These are phyloP conservation scores for Trachelus iudaicus DNA, from an alignment of 2,888 invertebrate species.

Conservation along the genomic window DNA sequence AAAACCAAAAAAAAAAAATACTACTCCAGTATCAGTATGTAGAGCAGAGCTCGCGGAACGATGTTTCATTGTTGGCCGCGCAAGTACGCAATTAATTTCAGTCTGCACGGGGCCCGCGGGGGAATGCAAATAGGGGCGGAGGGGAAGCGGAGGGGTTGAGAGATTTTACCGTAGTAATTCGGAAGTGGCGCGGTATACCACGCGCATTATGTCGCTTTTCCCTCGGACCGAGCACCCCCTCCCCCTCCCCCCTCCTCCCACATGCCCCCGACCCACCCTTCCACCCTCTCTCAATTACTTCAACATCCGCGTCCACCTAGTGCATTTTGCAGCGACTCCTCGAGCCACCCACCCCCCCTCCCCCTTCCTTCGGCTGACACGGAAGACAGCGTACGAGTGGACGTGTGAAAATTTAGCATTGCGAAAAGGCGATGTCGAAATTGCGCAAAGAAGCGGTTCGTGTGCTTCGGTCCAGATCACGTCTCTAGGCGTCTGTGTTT, in stretches of 20 bases:
- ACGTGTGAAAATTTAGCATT: not conserved
- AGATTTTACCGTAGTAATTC: conserved; percentile 59
- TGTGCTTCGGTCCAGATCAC: not conserved
- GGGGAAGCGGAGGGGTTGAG: conserved; percentile 22
- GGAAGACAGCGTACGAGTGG: not conserved
- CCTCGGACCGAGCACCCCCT: conserved; percentile 22
- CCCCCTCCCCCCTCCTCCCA: conserved; percentile 4
- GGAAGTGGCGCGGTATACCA: conserved; percentile 59
- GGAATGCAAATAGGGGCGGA: conserved; percentile 54
- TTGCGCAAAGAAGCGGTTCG: not conserved
- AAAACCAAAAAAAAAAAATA: not conserved
- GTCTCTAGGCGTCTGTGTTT: not conserved
- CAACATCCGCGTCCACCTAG: too few species aligned
- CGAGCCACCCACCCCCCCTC: not conserved
- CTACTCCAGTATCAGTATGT: not conserved
- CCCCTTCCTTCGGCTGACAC: not conserved
- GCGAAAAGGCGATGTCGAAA: not conserved
- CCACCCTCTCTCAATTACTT: not conserved
- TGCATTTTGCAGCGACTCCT: not conserved
- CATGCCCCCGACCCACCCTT: not conserved
- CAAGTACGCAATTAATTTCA: conserved; percentile 62
- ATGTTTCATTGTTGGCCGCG: conserved; percentile 51
- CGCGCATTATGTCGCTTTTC: conserved; percentile 57
- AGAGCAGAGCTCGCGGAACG: conserved; percentile 26
- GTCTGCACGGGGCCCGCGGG: conserved; percentile 46